These are phyloP conservation scores for Avahi laniger DNA, from an alignment of 2,797 vertebrate genomes.

Conservation along the genomic window DNA sequence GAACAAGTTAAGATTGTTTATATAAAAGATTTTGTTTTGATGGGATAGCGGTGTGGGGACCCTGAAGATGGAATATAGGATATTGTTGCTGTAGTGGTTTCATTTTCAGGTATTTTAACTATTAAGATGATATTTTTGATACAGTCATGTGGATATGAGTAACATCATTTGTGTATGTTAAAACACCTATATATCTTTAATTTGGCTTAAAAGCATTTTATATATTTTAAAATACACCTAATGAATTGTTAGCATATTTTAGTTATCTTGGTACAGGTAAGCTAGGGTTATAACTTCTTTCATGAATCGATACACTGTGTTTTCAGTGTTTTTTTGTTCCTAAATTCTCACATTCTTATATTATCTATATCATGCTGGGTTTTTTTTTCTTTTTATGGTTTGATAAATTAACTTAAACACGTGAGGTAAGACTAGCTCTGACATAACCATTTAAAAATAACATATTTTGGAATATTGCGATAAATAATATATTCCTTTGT, in stretches of 20 bases:
- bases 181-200: slow-evolving; percentile 30
- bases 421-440: not conserved
- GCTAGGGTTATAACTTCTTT: not conserved
- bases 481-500: not conserved
- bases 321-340: slow-evolving; percentile 23
- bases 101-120: slow-evolving; percentile 15
- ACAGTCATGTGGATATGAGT: not conserved
- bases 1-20: not conserved
- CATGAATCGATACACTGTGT: not conserved
- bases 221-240: slow-evolving; percentile 1
- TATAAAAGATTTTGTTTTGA: not conserved
- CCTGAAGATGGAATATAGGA: not conserved
- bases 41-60: fast-evolving
- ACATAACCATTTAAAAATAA: slow-evolving; percentile 45
- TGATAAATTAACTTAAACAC: not conserved
- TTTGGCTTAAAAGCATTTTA: slow-evolving; percentile 13
- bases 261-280: not conserved
- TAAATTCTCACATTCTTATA: not conserved
- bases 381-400: not conserved
- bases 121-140: slow-evolving; percentile 38
- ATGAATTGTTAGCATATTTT: slow-evolving; percentile 2
- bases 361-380: not conserved
- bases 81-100: not conserved
- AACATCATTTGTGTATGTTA: not conserved
- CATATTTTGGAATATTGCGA: not conserved